Base-by-base conservation (phyloP, 2,113 vertebrate genomes). In the Morone chrysops region DNA sequence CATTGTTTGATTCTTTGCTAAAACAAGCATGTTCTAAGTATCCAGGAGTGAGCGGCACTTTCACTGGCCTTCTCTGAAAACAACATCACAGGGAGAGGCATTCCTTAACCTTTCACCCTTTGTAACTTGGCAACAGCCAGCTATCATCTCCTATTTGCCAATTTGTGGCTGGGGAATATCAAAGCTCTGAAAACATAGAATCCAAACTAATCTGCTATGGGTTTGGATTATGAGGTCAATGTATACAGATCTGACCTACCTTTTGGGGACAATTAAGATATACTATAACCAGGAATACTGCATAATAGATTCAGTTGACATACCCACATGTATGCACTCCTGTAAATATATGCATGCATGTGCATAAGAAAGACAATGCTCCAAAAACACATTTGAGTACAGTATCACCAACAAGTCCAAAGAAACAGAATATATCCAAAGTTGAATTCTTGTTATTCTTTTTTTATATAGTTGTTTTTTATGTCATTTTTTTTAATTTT, bases 71-170 rank as follows among this genome's bases (percentile, higher is more conserved):
- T 79, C 51, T 82, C 87, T 66, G 67, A 87, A 89, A 92, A 91
- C 83, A 79, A 41, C 77, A 78, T 86, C 73, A 70, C 80, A 86
- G 82, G 75, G 87, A 89, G 87, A 89, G 72, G 65, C 75, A 68
- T 90, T 92, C 81, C 80, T 85, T 83, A 54, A 91, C 88, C 87
- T 85, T 87, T 91, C 45, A 88, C 87, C 89, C 88, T 92, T 85
- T 94, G 90, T 90, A 86, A 89, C 92, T 94, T 92, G 89, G 92
- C 88, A 90, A 86, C 53, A 62, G 25, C 54, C 38, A 43, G 47
- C 89, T 62, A 86, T 91, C 82, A 57, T 81, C 65, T 81, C 80
- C 82, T 65, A 65, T 84, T 82, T 81, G 86, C 70, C 87, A 74
- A 71, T 88, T 86, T 78, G 79, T 66, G 81, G 86, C 57, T 47